Base-by-base conservation (phyloP, 2,888 invertebrate genomes). In the Hydriomena furcata region DNA sequence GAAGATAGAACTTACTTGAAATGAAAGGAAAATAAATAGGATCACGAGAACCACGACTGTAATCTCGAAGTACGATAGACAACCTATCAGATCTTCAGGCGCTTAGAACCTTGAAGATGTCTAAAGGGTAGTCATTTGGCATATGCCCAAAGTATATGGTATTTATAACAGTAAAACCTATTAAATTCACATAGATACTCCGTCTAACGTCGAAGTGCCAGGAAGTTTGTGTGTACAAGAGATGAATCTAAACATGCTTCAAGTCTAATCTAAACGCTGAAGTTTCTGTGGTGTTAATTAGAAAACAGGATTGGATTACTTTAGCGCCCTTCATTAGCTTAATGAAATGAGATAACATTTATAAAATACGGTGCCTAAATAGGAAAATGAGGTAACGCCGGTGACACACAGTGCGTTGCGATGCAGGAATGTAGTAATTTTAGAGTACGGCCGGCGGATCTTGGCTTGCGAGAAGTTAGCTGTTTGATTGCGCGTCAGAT, bases 341-440 rank as follows among this genome's bases (percentile, higher is more conserved):
- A 85, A 86, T 86, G 77, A 82, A 86, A 82, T 75, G 70, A 78
- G 82, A 81, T 79, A 77, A 68, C 66, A 73, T 73, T 71, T 73
- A 75, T 75, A 71, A 73, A 73, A 76, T 66, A 60, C 61, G 68
- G 66, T 61, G 64, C 65, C 60, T 66, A 71, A 76, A 78, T 73
- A 58, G 58, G 66, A 61, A 69, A 68, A 72, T 73, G 62, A 68
- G 69, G 73, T 68, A 76, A 75, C 6, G n/a, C n/a, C n/a, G 20
- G n/a, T 27, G 34, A 28, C 12, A 36, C 25, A 36, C 23, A 5
- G 27, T 17, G 12, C 27, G 38, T 11, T 46, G 38, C 32, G 27
- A 4, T 17, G 17, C 2, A 17, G n/a, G n/a, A 17, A 17, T 17
- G 17, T 4, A 2, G 17, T 2, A 17, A 17, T 13, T 2, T 8